phyloP scores from a whole-genome alignment of 2,797 vertebrate genomes.

The Platyrinchus mystaceus region DNA sequence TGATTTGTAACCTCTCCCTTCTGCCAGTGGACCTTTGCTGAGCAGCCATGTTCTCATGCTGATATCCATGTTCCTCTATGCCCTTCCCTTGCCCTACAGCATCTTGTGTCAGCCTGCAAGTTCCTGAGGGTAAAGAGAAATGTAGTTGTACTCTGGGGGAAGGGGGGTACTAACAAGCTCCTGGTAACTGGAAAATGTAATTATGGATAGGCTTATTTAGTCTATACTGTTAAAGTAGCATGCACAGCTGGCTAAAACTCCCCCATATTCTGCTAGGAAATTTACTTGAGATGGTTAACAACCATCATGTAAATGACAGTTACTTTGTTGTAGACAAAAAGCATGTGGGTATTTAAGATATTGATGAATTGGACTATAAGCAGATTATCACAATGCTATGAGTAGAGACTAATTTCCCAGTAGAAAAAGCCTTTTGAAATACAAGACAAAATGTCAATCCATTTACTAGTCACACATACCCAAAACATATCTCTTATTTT shows the following conservation, averaged over 20 bases:
- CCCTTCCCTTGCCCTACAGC: neutral
- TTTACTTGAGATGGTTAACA: conserved; percentile 7
- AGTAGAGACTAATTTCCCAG: conserved; percentile 43
- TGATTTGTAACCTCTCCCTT: neutral
- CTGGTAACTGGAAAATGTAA: neutral
- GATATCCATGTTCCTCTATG: neutral
- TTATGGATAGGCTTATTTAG: neutral
- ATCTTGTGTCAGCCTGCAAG: neutral
- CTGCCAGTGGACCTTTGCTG: neutral
- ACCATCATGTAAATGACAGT: neutral
- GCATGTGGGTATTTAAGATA: conserved; percentile 29
- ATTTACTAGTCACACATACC: neutral
- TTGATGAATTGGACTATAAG: conserved; percentile 54
- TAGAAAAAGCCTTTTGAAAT: conserved; percentile 55
- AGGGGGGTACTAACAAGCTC: neutral
- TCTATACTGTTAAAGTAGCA: neutral
- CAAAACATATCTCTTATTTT: neutral
- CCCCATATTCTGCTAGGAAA: neutral
- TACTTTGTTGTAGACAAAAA: neutral
- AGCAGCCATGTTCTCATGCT: neutral
- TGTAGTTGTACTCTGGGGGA: neutral
- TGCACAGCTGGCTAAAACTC: neutral
- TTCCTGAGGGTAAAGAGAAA: neutral
- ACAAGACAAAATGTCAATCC: conserved; percentile 46
- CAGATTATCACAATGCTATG: neutral